Conservation (phyloP, 2,113 vertebrate species). For the Dasyurus viverrinus region DNA sequence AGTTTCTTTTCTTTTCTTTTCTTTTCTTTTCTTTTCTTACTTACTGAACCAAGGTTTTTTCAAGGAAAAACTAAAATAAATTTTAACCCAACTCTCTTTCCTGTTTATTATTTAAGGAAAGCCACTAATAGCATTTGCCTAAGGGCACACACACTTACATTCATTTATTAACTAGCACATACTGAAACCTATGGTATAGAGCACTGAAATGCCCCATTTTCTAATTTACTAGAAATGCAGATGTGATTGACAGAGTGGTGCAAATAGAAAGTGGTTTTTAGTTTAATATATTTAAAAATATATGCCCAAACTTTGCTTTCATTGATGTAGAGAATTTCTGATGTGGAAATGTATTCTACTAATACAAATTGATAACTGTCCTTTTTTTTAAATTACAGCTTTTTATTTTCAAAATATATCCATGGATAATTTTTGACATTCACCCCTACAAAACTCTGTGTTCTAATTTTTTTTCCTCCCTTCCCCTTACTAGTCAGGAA, state of each 20-base stretch:
- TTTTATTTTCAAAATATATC: no score
- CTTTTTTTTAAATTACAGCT: not conserved
- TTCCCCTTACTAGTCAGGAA: no score
- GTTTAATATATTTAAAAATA: not conserved
- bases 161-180: not conserved
- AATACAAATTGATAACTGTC: not conserved
- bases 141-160: not conserved
- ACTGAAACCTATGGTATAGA: not conserved
- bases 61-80: not conserved
- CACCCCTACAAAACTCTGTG: no score
- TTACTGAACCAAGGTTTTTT: not conserved
- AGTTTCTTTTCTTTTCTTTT: not conserved
- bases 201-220: not conserved
- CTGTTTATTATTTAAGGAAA: not conserved
- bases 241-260: not conserved
- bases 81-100: not conserved
- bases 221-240: not conserved
- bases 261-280: not conserved
- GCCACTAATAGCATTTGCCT: not conserved
- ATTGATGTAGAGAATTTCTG: not conserved
- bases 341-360: not conserved
- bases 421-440: no score
- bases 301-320: not conserved
- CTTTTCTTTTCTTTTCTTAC: not conserved
- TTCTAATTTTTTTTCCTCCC: no score